phyloP scores from a whole-genome alignment of 2,113 vertebrate genomes.

The Poecilia latipinna region DNA sequence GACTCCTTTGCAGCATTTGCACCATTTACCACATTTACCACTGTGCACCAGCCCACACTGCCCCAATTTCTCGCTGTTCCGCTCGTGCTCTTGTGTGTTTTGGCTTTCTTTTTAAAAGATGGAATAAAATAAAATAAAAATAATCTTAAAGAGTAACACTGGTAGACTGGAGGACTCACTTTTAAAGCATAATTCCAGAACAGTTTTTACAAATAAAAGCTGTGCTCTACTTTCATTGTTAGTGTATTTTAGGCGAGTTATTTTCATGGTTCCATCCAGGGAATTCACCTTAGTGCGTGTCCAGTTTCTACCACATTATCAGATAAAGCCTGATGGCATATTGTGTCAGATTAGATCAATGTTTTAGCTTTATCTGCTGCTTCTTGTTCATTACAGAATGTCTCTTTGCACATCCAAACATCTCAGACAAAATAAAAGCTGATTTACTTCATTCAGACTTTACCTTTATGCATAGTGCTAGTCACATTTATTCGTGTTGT shows the following conservation, averaged over 20 bases:
- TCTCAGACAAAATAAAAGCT: too few species aligned
- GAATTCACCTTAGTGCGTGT: too few species aligned
- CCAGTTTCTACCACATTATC: background rate
- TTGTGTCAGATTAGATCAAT: too few species aligned
- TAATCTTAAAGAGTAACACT: background rate
- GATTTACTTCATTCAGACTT: too few species aligned
- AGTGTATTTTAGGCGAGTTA: background rate
- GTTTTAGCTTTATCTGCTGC: too few species aligned
- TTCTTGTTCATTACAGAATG: too few species aligned
- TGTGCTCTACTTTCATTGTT: too few species aligned
- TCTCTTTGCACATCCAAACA: too few species aligned
- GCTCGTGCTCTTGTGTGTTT: background rate
- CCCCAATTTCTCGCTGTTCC: conserved; percentile 10
- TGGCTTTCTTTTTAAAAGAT: background rate
- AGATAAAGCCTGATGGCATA: too few species aligned
- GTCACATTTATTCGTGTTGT: too few species aligned
- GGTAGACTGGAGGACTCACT: background rate
- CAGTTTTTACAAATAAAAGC: background rate
- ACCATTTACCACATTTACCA: conserved; percentile 13
- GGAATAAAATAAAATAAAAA: background rate
- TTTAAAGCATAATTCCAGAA: background rate
- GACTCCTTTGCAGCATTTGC: conserved; percentile 33
- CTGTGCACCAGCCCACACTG: background rate
- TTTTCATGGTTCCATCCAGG: background rate
- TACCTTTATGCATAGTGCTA: too few species aligned